Percentiles rank a stretch among this genome's conserved stretches.
These are phyloP conservation scores for Phalacrocorax aristotelis DNA, from an alignment of 2,113 vertebrate genomes.

Conservation along the genomic window DNA sequence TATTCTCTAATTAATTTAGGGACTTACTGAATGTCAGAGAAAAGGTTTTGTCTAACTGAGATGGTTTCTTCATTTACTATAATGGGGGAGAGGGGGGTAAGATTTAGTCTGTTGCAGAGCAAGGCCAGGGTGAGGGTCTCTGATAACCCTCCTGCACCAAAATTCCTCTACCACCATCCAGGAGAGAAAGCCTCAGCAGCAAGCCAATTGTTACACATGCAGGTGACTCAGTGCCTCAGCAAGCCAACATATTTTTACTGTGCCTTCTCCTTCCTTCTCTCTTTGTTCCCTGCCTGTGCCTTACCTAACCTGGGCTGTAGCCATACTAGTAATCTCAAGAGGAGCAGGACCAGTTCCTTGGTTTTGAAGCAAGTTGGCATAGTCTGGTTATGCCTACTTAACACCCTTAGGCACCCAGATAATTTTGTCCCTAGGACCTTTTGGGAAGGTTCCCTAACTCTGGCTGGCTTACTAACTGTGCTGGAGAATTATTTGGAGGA, in stretches of 20 bases:
- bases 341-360: not conserved
- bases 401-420: not conserved
- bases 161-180: conserved; percentile 25
- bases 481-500: not conserved
- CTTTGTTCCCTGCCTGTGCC: conserved; percentile 75
- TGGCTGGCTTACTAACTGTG: not conserved
- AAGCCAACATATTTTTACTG: conserved; percentile 65
- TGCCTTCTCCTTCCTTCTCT: conserved; percentile 1
- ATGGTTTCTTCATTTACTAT: not conserved
- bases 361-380: not conserved
- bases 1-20: not conserved
- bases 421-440: not conserved
- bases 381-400: not conserved
- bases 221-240: conserved; percentile 76
- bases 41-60: not conserved
- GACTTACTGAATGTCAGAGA: not conserved
- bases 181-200: conserved; percentile 74
- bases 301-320: not conserved
- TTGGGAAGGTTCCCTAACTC: not conserved
- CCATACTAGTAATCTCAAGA: not conserved
- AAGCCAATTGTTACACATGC: conserved; percentile 49
- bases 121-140: conserved; percentile 73
- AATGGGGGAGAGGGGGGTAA: conserved; percentile 68
- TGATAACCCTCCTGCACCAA: conserved; percentile 66
- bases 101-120: conserved; percentile 75